Conservation (phyloP, 2,888 invertebrate genomes). For the Synanthedon vespiformis region DNA sequence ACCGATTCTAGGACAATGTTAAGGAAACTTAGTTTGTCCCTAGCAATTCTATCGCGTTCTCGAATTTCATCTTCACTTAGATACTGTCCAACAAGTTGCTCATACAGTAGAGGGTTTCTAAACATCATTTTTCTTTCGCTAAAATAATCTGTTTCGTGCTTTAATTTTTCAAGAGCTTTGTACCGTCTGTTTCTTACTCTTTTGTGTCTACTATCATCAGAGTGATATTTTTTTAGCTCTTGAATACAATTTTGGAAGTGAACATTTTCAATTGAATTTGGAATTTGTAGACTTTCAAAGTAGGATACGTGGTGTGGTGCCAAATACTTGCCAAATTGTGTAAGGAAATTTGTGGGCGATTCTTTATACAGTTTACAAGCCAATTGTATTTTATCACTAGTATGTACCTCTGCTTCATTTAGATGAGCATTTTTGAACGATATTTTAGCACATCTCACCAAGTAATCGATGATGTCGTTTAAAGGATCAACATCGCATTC, state of each 20-base stretch:
- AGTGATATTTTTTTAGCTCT: slow-evolving; percentile 70
- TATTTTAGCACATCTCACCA: slow-evolving; percentile 72
- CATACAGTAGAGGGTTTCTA: slow-evolving; percentile 89
- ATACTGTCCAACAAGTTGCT: slow-evolving; percentile 89
- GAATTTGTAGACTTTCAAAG: slow-evolving; percentile 63
- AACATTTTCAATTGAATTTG: slow-evolving; percentile 39
- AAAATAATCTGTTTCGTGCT: slow-evolving; percentile 82
- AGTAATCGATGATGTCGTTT: slow-evolving; percentile 71
- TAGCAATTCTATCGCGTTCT: slow-evolving; percentile 72
- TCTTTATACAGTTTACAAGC: slow-evolving; percentile 73
- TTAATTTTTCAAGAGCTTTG: slow-evolving; percentile 81
- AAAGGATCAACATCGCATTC: slow-evolving; percentile 38
- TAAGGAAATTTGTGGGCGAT: slow-evolving; percentile 78
- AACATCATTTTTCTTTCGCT: slow-evolving; percentile 94
- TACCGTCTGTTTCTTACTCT: slow-evolving; percentile 84
- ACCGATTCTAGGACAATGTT: slow-evolving; percentile 84
- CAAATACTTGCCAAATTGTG: slow-evolving; percentile 81
- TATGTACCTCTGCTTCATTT: slow-evolving; percentile 79
- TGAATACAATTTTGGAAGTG: slow-evolving; percentile 75
- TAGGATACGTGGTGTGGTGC: slow-evolving; percentile 76
- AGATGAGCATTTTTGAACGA: slow-evolving; percentile 87
- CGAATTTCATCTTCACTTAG: slow-evolving; percentile 81
- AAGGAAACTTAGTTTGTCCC: slow-evolving; percentile 73
- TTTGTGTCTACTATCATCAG: slow-evolving; percentile 58
- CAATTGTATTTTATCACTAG: slow-evolving; percentile 77